Percentiles rank a stretch among this genome's conserved stretches.
Evolutionary conservation across 2,888 invertebrate genomes (phyloP).

Genomic region (Meandrusa payeni): DNA sequence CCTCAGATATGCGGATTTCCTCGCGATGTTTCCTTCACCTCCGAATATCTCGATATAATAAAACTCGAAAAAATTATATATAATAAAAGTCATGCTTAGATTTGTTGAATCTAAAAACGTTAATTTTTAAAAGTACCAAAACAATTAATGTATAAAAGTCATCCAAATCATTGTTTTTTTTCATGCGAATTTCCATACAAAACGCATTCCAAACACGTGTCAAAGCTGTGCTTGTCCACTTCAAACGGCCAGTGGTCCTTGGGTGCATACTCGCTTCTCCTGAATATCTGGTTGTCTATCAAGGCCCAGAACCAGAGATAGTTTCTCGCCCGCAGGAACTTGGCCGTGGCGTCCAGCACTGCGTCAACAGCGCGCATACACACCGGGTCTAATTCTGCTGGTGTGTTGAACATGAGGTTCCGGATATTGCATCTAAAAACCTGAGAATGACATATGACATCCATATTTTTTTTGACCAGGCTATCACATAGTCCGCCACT

Average conservation of each 20-base stretch:
- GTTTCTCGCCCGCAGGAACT: conserved; percentile 45
- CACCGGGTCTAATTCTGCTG: conserved; percentile 46
- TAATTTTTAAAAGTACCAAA: too few species aligned
- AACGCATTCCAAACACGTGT: conserved; percentile 34
- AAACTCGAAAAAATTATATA: too few species aligned
- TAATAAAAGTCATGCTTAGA: too few species aligned
- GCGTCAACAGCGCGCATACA: conserved; percentile 52
- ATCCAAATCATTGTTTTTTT: conserved; percentile 1
- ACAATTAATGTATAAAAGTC: too few species aligned
- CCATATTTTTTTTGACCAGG: too few species aligned
- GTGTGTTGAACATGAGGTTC: conserved; percentile 54
- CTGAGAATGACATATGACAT: too few species aligned
- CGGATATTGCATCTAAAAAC: conserved; percentile 64
- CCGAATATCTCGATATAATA: too few species aligned
- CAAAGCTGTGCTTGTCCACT: conserved; percentile 30
- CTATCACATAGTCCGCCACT: too few species aligned
- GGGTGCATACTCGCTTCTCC: conserved; percentile 40
- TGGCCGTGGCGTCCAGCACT: conserved; percentile 43
- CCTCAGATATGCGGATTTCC: too few species aligned
- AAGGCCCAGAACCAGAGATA: conserved; percentile 53
- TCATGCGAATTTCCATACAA: conserved; percentile 32
- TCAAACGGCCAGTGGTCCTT: conserved; percentile 47
- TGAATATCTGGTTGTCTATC: conserved; percentile 48
- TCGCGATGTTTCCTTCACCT: too few species aligned
- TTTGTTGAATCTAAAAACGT: too few species aligned